Evolutionary conservation across 2,113 vertebrate genomes (phyloP).

Genomic region (Larimichthys polyactis): DNA sequence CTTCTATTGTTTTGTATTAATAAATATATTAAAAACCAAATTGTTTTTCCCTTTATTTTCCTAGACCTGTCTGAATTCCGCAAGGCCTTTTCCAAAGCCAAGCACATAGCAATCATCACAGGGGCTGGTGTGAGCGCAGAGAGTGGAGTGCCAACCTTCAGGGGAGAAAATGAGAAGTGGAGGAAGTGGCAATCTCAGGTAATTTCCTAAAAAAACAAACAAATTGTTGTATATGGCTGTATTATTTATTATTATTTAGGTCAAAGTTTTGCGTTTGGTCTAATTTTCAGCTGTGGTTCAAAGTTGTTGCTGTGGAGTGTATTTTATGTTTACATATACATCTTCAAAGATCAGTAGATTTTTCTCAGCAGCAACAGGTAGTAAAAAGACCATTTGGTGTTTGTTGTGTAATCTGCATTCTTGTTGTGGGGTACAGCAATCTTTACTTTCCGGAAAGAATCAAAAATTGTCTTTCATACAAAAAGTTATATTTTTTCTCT

Average conservation of each 20-base stretch:
- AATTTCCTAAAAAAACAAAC: not conserved
- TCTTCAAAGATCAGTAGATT: slow-evolving; percentile 40
- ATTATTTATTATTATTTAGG: slow-evolving; percentile 6
- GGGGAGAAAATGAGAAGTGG: slow-evolving; percentile 92
- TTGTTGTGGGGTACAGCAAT: slow-evolving; percentile 14
- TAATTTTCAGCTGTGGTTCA: slow-evolving; percentile 40
- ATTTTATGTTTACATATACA: slow-evolving; percentile 48
- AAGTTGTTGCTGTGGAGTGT: slow-evolving; percentile 26
- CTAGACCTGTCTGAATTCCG: slow-evolving; percentile 93
- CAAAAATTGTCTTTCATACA: slow-evolving; percentile 1
- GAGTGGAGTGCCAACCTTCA: slow-evolving; percentile 94
- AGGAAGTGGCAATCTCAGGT: slow-evolving; percentile 97
- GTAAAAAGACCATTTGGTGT: slow-evolving; percentile 1
- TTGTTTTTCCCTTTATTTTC: slow-evolving; percentile 12
- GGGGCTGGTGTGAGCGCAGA: slow-evolving; percentile 94
- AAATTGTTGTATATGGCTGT: not conserved
- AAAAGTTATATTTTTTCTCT: not conserved
- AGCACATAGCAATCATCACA: slow-evolving; percentile 93
- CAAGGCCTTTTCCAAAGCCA: slow-evolving; percentile 90
- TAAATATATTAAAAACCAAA: not conserved
- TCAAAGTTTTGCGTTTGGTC: slow-evolving; percentile 31
- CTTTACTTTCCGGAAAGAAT: slow-evolving; percentile 17
- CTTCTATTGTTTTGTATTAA: not conserved
- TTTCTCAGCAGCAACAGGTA: slow-evolving; percentile 19
- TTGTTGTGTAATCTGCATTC: slow-evolving; percentile 46